Percentiles rank a stretch among this genome's conserved stretches.
These are phyloP conservation scores for Indicator indicator DNA, from an alignment of 2,113 vertebrate genomes.

Conservation along the genomic window DNA sequence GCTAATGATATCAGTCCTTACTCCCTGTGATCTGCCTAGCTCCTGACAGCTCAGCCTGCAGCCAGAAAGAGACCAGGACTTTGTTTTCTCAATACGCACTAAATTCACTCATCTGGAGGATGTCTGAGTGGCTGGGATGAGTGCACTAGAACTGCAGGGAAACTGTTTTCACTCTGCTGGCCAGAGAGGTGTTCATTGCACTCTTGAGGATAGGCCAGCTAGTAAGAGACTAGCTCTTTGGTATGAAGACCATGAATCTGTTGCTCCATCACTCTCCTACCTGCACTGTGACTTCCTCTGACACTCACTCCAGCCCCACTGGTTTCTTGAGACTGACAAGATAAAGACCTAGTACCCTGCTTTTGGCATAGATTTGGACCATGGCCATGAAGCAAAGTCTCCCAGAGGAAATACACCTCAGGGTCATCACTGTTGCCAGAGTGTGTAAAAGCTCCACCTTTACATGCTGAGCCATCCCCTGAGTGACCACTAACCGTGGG, in stretches of 20 bases:
- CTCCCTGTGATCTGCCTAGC: not conserved
- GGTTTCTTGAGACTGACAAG: not conserved
- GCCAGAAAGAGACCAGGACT: not conserved
- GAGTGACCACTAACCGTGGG: not conserved
- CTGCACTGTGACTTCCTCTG: not conserved
- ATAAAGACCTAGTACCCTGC: not conserved
- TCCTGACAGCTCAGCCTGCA: conserved; percentile 18
- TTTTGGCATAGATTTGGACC: not conserved
- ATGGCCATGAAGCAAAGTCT: not conserved
- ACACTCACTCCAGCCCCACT: not conserved
- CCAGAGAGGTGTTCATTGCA: not conserved
- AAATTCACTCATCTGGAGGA: not conserved
- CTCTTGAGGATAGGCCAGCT: not conserved
- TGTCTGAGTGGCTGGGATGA: not conserved
- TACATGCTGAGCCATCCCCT: not conserved
- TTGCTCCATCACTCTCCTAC: accelerated
- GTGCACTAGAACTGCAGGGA: not conserved
- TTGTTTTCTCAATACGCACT: not conserved
- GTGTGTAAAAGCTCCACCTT: not conserved
- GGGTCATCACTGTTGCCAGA: not conserved
- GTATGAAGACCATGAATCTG: not conserved
- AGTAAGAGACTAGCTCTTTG: not conserved
- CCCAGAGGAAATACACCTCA: not conserved
- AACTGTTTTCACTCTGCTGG: not conserved
- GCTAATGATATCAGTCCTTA: not conserved